phyloP scores from a whole-genome alignment of 2,888 invertebrate genomes.

The Temnothorax unifasciatus region DNA sequence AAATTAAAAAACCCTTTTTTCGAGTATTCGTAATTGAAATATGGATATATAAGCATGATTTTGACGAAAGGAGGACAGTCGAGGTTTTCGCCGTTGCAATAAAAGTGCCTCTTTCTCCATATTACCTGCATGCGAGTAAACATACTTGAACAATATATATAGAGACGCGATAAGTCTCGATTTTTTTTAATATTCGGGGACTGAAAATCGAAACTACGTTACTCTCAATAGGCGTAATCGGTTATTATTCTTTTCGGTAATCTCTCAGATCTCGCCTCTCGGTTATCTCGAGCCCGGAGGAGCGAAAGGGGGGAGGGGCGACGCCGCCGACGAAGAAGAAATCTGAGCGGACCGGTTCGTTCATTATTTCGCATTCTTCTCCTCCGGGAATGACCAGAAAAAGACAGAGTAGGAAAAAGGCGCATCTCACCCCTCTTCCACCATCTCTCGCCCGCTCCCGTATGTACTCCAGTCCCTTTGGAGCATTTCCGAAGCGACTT shows the following conservation, averaged over 20 bases:
- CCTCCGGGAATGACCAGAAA: constrained; percentile 61
- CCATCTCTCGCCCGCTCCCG: not conserved
- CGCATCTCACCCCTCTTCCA: constrained; percentile 19
- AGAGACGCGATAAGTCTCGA: not conserved
- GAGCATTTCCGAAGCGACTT: constrained; percentile 77
- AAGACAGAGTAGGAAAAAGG: constrained; percentile 58
- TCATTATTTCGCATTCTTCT: constrained; percentile 80
- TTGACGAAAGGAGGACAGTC: not conserved
- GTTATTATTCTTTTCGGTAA: constrained; percentile 3
- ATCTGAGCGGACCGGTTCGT: constrained; percentile 60
- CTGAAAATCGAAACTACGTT: constrained; percentile 1
- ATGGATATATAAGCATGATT: not conserved
- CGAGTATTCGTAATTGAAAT: too few relatives aligned
- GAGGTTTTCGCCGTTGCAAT: not conserved
- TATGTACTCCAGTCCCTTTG: not conserved
- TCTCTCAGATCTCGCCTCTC: constrained; percentile 5
- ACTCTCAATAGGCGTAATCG: not conserved
- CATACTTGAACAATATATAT: not conserved
- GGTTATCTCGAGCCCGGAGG: not conserved
- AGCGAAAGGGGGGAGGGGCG: too few relatives aligned
- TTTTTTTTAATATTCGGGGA: not conserved
- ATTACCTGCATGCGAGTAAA: not conserved
- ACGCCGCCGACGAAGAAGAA: constrained; percentile 34
- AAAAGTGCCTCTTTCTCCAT: not conserved
- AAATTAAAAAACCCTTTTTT: too few relatives aligned